Evolutionary conservation across 1,140 invertebrate genomes (phyloP).

Genomic region (Zaprionus inermis): DNA sequence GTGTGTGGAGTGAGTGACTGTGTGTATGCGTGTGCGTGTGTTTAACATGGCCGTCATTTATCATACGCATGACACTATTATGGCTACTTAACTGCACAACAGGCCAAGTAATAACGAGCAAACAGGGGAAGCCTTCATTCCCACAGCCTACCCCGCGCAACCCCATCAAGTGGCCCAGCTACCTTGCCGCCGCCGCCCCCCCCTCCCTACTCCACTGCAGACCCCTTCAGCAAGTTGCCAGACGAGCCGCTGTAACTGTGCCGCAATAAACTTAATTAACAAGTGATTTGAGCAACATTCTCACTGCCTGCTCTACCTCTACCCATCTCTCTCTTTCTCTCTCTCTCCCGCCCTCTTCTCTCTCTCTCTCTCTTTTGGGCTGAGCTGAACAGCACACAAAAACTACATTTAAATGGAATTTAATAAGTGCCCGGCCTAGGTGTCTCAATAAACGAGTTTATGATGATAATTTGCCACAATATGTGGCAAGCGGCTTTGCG

Average conservation of each 20-base stretch:
- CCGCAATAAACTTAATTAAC: constrained; percentile 56
- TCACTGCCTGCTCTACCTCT: not conserved
- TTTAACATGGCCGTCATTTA: constrained; percentile 56
- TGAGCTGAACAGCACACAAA: constrained; percentile 1
- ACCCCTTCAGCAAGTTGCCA: constrained; percentile 28
- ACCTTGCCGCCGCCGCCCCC: no score
- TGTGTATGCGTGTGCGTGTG: constrained; percentile 21
- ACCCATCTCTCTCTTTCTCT: not conserved
- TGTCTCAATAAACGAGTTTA: constrained; percentile 50
- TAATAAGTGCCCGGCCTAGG: constrained; percentile 42
- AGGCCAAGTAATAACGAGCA: constrained; percentile 51
- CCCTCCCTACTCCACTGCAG: not conserved
- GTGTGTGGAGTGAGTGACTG: constrained; percentile 10
- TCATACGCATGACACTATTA: constrained; percentile 60
- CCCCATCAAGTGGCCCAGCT: constrained; percentile 1
- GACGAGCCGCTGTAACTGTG: constrained; percentile 31
- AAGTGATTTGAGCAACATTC: constrained; percentile 54
- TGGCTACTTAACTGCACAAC: constrained; percentile 59
- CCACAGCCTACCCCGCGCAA: not conserved
- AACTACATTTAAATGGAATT: constrained; percentile 53
- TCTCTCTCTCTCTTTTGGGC: not conserved
- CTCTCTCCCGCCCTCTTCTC: not conserved
- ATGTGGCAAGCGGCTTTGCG: constrained; percentile 36
- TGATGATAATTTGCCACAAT: constrained; percentile 53
- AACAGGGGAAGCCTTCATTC: constrained; percentile 6